Base-by-base conservation (phyloP, 1,140 invertebrate species). In the Euborellia annulipes region DNA sequence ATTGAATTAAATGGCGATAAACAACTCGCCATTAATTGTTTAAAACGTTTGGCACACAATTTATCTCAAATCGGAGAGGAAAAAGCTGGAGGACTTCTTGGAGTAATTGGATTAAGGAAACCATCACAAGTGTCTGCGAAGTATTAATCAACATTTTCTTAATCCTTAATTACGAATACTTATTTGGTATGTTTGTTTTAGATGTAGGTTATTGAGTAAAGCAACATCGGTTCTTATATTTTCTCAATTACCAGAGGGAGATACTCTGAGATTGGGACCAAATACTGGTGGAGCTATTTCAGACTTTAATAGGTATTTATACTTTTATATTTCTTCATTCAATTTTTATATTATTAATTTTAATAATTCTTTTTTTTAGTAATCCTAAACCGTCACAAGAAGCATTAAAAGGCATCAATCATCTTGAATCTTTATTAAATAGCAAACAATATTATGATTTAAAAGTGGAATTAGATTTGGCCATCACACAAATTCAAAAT, bases 91-190 rank as follows among this genome's bases (percentile, higher is more conserved):
- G 64, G 70, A 50, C 63, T 67, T 6, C 71, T 69, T 62, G 73
- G 72, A 13, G 73, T 73, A 14, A 74, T 80, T 43, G 76, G 78
- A 21, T 54, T 80, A 2, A 69, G 73, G 18, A 75, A 72, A 58
- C 64, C 67, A 18, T 73, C 71, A 27, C 61, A 66, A 18, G 58
- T 78, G 13, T 74, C 73, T 17, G 52, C 62, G 9, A 70, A 65
- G 75, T 77, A 60, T 53, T 53, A 20, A 22, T 27, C 4, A 27
- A 27, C 4, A 27, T 27, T 27, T 27, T n/a, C n/a, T n/a, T 11
- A 27, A 11, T 27, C 23, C 23, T 27, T 6, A 27, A 27, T 27
- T 6, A 11, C 11, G 11, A 27, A 27, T 27, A 27, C 11, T 27
- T 38, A 38, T 38, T 38, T 38, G 4, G 36, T 7, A 27, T 27